Conservation (phyloP, 2,113 vertebrate species). For the Columba janthina region DNA sequence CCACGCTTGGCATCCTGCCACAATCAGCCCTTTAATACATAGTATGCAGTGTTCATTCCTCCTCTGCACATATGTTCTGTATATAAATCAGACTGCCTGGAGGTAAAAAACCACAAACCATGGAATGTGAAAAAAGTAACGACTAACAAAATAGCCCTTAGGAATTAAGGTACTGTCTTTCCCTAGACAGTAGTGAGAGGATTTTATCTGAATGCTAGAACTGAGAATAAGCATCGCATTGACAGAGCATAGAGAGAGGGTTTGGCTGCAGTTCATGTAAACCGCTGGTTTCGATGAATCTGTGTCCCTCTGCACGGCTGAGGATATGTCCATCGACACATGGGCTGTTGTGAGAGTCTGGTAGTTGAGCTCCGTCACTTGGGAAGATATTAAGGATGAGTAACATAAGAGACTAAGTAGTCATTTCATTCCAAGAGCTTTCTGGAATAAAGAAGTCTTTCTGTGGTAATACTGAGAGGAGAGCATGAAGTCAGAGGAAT, state of each 20-base stretch:
- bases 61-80: not conserved
- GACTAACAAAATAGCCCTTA: not conserved
- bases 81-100: not conserved
- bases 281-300: not conserved
- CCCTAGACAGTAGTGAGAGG: not conserved
- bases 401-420: not conserved
- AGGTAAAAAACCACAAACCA: constrained; percentile 15
- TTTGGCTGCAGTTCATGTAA: not conserved
- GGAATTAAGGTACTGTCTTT: not conserved
- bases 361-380: not conserved
- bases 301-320: not conserved
- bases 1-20: not conserved
- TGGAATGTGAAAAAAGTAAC: not conserved
- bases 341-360: not conserved
- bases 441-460: not conserved
- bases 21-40: not conserved
- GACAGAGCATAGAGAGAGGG: not conserved
- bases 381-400: not conserved
- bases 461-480: not conserved
- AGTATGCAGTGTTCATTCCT: not conserved
- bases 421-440: not conserved
- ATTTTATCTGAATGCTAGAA: not conserved
- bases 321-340: not conserved
- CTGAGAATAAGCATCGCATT: not conserved
- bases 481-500: not conserved